Base-by-base conservation (phyloP, 2,888 invertebrate species). In the Caenorhabditis doughertyi region DNA sequence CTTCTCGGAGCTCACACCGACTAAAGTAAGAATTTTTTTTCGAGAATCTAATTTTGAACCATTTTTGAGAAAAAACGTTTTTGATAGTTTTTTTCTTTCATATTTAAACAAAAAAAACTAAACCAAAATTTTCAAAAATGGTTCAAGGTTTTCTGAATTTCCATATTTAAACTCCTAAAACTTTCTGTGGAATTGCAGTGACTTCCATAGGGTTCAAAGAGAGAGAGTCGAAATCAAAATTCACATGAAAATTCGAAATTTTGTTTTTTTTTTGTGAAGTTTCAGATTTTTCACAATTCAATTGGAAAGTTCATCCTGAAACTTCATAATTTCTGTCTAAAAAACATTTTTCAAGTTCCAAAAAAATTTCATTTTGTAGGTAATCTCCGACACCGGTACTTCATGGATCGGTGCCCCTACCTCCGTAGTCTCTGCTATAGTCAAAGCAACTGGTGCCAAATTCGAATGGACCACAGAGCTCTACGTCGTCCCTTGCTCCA, bases 311-410 rank as follows among this genome's bases (percentile, higher is more conserved):
- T n/a, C n/a, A n/a, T n/a, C n/a, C 9, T 32, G 32, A 32, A 32
- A 32, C 4, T 32, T 32, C n/a, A n/a, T 1, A 51, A 13, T 21
- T 1, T 25, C 9, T 23, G n/a, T n/a, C n/a, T n/a, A n/a, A n/a
- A n/a, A n/a, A n/a, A n/a, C n/a, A n/a, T n/a, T n/a, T n/a, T n/a
- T n/a, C 5, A 5, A 35, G 9, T 42, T 42, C 13, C 25, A 55
- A 62, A 13, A 21, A 25, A 2, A 23, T n/a, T n/a, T 29, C n/a
- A 8, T 56, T 64, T 55, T 64, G 2, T 68, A 81, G 64, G 90
- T 85, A 67, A 89, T 89, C 84, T 89, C 89, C 53, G 89, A 90
- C 83, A 90, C 90, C 60, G 89, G 90, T 56, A 88, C 88, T 49
- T 88, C 88, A 25, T 87, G 85, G 86, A 81, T 89, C 84, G 88